phyloP scores from a whole-genome alignment of 1,140 invertebrate genomes.

The Theocolax elegans region DNA sequence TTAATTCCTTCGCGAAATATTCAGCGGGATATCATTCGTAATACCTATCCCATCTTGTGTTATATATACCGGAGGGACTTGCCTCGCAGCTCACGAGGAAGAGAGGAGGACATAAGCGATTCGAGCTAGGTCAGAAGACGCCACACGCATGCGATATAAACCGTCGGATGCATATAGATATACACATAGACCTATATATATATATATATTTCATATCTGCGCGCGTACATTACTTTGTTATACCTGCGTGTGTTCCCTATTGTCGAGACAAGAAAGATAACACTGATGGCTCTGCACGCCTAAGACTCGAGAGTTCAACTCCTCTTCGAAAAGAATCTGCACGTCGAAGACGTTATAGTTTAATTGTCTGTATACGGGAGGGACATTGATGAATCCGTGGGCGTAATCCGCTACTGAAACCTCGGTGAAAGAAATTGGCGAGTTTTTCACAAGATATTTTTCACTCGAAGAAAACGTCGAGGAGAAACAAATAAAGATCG shows the following conservation, averaged over 20 bases:
- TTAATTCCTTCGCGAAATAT: slow-evolving; percentile 12
- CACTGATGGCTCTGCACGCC: no score
- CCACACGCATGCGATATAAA: slow-evolving; percentile 59
- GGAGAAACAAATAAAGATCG: slow-evolving; percentile 35
- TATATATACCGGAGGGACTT: slow-evolving; percentile 1
- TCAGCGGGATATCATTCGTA: no score
- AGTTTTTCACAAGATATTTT: no score
- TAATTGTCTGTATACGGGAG: no score
- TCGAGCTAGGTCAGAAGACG: slow-evolving; percentile 51
- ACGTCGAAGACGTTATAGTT: no score
- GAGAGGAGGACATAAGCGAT: not conserved
- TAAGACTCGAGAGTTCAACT: no score
- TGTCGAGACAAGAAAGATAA: slow-evolving; percentile 9
- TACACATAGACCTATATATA: not conserved
- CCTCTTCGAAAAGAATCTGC: no score
- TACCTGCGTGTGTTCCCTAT: not conserved
- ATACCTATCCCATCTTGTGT: not conserved
- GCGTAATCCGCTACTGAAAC: no score
- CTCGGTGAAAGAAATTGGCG: no score
- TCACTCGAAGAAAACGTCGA: no score
- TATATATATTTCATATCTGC: slow-evolving; percentile 31
- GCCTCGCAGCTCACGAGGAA: not conserved
- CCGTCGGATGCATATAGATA: not conserved
- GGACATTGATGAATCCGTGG: no score
- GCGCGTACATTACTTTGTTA: slow-evolving; percentile 25